A percentile compares a stretch with the other conserved stretches of the same genome.
phyloP scores from a whole-genome alignment of 2,888 invertebrate genomes.

The Apodemia mormo region DNA sequence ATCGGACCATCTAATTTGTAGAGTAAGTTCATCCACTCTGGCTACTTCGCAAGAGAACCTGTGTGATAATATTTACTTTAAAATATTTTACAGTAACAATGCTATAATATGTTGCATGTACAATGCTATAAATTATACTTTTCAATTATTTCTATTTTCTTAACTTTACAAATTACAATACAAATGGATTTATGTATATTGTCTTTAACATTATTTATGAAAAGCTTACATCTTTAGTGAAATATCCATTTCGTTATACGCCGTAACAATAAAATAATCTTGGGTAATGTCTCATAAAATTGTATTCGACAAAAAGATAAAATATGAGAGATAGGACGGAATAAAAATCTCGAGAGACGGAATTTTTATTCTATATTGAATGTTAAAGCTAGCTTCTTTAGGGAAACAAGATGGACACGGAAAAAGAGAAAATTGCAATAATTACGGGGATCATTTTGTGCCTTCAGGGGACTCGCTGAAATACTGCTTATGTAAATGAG shows the following conservation, averaged over 20 bases:
- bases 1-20: no score
- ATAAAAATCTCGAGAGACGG: not conserved
- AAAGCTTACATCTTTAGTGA: not conserved
- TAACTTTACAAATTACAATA: no score
- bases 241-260: not conserved
- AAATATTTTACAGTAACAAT: no score
- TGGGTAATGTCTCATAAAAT: conserved; percentile 10
- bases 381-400: conserved; percentile 1
- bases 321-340: conserved; percentile 3
- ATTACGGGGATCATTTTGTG: conserved; percentile 23
- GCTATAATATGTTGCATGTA: no score
- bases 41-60: no score
- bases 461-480: no score
- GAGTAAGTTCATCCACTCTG: no score
- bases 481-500: not conserved
- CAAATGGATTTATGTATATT: not conserved
- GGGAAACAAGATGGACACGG: not conserved
- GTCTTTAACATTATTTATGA: not conserved
- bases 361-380: conserved; percentile 4
- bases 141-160: no score
- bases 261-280: not conserved
- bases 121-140: no score
- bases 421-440: conserved; percentile 29
- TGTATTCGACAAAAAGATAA: conserved; percentile 12
- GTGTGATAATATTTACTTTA: no score